phyloP scores from a whole-genome alignment of 2,113 vertebrate species.

The Hucho hucho region DNA sequence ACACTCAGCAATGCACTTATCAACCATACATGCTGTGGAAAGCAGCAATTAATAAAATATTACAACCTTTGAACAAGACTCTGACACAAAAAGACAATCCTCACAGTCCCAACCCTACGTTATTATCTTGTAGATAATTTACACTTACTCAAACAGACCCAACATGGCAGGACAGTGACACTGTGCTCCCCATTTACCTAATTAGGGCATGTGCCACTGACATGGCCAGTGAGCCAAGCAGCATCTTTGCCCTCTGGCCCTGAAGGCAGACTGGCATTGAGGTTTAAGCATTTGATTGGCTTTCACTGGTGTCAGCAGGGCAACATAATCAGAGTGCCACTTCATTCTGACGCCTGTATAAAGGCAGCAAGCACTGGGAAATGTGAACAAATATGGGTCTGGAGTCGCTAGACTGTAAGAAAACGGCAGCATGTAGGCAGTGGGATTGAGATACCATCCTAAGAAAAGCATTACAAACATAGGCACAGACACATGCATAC shows the following conservation, averaged over 20 bases:
- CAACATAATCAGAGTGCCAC: not conserved
- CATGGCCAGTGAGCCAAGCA: constrained; percentile 32
- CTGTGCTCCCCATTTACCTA: constrained; percentile 32
- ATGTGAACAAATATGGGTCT: not conserved
- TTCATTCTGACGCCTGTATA: not conserved
- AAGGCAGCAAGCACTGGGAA: not conserved
- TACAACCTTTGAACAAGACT: not conserved
- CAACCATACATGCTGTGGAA: too few species aligned
- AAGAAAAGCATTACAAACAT: too few species aligned
- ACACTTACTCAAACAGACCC: constrained; percentile 25
- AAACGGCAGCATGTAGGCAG: not conserved
- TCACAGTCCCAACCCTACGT: not conserved
- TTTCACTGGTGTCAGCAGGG: constrained; percentile 22
- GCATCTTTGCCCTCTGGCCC: constrained; percentile 14
- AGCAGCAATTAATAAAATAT: too few species aligned
- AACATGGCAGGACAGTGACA: constrained; percentile 27
- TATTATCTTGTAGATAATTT: constrained; percentile 25
- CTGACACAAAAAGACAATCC: not conserved
- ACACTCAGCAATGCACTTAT: too few species aligned
- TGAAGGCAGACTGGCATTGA: constrained; percentile 23
- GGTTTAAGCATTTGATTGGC: constrained; percentile 20
- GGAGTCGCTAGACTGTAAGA: not conserved
- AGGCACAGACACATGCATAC: too few species aligned
- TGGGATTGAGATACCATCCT: not conserved
- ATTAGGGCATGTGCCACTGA: constrained; percentile 36